Percentiles rank a stretch among this genome's conserved stretches.
Evolutionary conservation across 2,888 invertebrate genomes (phyloP).

Genomic region (Drosophila peninsularis): DNA sequence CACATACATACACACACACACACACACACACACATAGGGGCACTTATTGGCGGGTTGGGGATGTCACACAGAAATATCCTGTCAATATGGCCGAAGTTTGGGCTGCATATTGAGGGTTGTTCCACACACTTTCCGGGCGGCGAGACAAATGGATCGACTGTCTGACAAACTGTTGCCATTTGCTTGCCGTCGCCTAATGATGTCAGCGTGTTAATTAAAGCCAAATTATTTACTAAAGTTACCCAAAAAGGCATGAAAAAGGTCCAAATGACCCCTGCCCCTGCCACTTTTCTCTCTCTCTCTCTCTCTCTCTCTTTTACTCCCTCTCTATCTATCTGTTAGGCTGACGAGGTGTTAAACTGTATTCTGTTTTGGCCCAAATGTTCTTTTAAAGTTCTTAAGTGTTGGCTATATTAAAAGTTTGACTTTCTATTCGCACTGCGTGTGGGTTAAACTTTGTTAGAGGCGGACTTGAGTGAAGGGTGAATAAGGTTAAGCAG

Average conservation of each 20-base stretch:
- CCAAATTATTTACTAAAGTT: slow-evolving; percentile 82
- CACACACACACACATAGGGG: neutral
- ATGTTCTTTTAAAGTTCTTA: slow-evolving; percentile 42
- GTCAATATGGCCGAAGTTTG: slow-evolving; percentile 48
- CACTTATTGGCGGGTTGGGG: slow-evolving; percentile 8
- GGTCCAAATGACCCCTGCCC: neutral
- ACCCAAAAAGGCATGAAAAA: slow-evolving; percentile 22
- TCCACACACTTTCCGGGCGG: slow-evolving; percentile 22
- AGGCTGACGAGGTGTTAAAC: slow-evolving; percentile 31
- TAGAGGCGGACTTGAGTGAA: neutral
- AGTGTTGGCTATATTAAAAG: slow-evolving; percentile 40
- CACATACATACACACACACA: slow-evolving; percentile 33
- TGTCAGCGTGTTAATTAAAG: slow-evolving; percentile 83
- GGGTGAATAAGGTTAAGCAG: neutral
- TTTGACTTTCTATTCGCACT: slow-evolving; percentile 17
- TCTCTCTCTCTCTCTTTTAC: too few species aligned
- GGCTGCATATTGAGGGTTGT: slow-evolving; percentile 29
- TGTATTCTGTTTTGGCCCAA: slow-evolving; percentile 15
- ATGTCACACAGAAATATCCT: slow-evolving; percentile 32
- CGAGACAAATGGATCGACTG: slow-evolving; percentile 70
- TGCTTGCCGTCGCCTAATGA: slow-evolving; percentile 64
- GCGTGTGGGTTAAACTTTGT: slow-evolving; percentile 27
- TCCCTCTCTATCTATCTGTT: too few species aligned
- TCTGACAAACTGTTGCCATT: slow-evolving; percentile 76
- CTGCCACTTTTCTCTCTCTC: neutral